A percentile compares a stretch with the other conserved stretches of the same genome.
These are phyloP conservation scores for Pinctada fucata DNA, from an alignment of 2,888 invertebrate genomes.

Conservation along the genomic window DNA sequence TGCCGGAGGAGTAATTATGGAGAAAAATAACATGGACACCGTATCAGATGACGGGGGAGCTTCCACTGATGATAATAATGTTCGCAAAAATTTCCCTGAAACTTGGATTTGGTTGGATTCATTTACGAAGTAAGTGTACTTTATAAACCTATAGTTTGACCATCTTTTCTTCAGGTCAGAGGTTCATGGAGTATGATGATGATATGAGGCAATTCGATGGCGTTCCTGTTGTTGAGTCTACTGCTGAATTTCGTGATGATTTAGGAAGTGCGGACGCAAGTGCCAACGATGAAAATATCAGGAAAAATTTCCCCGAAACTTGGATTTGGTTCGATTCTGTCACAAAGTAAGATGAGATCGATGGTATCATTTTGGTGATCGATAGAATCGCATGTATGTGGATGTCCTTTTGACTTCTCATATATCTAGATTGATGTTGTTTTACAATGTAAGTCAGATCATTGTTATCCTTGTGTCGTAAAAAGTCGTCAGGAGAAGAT, in stretches of 20 bases:
- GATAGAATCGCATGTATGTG: no score
- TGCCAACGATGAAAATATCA: background rate
- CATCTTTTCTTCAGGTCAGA: background rate
- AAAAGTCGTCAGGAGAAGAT: no score
- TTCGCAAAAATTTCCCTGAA: slow-evolving; percentile 33
- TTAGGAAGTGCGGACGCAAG: no score
- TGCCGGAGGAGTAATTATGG: no score
- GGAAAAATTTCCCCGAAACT: slow-evolving; percentile 13
- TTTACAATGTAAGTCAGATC: no score
- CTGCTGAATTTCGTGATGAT: no score
- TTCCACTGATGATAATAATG: background rate
- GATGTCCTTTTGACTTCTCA: no score
- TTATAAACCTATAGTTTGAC: background rate
- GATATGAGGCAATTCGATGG: no score
- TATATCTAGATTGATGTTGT: no score
- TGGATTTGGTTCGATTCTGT: slow-evolving; percentile 12
- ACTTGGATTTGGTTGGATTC: slow-evolving; percentile 33
- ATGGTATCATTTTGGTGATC: no score
- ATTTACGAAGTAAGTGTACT: background rate
- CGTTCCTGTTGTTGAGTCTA: no score
- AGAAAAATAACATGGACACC: background rate
- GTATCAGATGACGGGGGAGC: background rate
- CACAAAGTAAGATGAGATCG: background rate
- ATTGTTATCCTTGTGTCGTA: no score
- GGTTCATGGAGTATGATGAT: background rate